Percentiles rank a stretch among this genome's conserved stretches.
Evolutionary conservation across 2,797 vertebrate genomes (phyloP).

Genomic region (Buceros bicornis): DNA sequence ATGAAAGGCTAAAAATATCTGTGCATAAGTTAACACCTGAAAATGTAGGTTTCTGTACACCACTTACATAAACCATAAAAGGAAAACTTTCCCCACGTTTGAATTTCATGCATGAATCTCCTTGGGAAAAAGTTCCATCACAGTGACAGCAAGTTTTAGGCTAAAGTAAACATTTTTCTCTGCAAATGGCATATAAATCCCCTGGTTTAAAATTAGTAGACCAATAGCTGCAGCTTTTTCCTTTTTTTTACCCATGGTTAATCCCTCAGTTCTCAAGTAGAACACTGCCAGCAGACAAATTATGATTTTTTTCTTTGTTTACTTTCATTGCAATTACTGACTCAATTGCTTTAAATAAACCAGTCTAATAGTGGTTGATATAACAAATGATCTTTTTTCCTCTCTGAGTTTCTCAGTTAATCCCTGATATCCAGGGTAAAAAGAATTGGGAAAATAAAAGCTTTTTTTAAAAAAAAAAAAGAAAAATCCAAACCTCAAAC

Average conservation of each 20-base stretch:
- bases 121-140: not conserved
- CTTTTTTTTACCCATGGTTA: not conserved
- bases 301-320: conserved; percentile 31
- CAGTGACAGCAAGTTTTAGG: conserved; percentile 20
- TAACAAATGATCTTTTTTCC: not conserved
- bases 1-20: not conserved
- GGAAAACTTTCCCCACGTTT: not conserved
- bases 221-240: not conserved
- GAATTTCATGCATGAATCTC: conserved; percentile 62
- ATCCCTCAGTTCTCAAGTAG: not conserved
- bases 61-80: conserved; percentile 18
- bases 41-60: conserved; percentile 15
- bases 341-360: not conserved
- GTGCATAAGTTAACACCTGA: conserved; percentile 30
- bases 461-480: not conserved
- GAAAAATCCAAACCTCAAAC: not conserved
- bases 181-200: not conserved
- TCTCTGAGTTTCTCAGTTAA: not conserved
- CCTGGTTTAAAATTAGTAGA: not conserved
- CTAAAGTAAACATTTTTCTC: conserved; percentile 19
- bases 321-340: not conserved
- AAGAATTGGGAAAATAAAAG: not conserved
- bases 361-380: not conserved
- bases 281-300: not conserved
- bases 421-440: not conserved